phyloP scores from a whole-genome alignment of 2,797 vertebrate species.

The Pseudochromis fuscus region DNA sequence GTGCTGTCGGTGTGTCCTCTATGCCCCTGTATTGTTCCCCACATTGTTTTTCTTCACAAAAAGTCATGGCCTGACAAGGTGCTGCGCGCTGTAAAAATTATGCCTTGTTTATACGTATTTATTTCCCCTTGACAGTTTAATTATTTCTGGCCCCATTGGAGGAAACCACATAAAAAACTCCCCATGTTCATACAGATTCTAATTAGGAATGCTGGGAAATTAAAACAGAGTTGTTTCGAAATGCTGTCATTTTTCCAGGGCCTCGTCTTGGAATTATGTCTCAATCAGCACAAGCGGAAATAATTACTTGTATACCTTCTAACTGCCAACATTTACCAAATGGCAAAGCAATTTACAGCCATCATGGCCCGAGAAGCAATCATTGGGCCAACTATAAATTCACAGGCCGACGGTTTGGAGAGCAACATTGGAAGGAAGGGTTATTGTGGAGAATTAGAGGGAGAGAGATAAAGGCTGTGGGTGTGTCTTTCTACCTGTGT shows the following conservation, averaged over 20 bases:
- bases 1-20: conserved; percentile 70
- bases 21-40: conserved; percentile 76
- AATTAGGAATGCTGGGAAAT: conserved; percentile 87
- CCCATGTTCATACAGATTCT: conserved; percentile 78
- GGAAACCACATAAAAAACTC: conserved; percentile 83
- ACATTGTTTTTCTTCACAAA: conserved; percentile 83
- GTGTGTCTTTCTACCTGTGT: conserved; percentile 51
- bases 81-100: conserved; percentile 83
- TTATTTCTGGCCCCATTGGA: conserved; percentile 85
- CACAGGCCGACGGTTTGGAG: conserved; percentile 82
- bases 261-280: conserved; percentile 86
- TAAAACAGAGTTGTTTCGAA: conserved; percentile 87
- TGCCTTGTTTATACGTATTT: conserved; percentile 86
- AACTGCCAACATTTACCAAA: conserved; percentile 88
- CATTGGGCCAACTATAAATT: conserved; percentile 88
- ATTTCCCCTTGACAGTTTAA: conserved; percentile 87
- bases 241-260: conserved; percentile 85
- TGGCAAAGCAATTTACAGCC: conserved; percentile 88
- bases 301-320: conserved; percentile 89
- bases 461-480: conserved; percentile 61
- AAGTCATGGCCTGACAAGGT: conserved; percentile 81
- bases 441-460: conserved; percentile 83
- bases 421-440: conserved; percentile 79
- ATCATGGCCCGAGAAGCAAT: conserved; percentile 87
- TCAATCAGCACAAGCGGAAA: conserved; percentile 87